These are phyloP conservation scores for Agraylea sexmaculata DNA, from an alignment of 1,140 invertebrate species.

Conservation along the genomic window DNA sequence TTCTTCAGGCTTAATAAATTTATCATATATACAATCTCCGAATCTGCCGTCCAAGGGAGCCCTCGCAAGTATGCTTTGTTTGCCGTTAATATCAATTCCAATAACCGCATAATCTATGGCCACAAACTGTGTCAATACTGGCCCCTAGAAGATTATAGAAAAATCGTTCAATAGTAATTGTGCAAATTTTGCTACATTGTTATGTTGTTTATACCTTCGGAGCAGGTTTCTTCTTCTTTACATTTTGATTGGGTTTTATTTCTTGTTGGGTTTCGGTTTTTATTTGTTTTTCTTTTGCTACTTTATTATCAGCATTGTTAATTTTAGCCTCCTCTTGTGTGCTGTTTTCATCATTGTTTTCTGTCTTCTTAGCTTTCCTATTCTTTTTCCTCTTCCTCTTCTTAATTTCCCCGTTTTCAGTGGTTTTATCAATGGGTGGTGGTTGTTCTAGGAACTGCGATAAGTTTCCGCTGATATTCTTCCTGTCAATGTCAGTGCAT, in stretches of 20 bases:
- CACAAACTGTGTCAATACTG: conserved; percentile 50
- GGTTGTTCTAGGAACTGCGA: conserved; percentile 29
- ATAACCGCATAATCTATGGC: conserved; percentile 97
- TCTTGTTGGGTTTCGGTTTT: background rate
- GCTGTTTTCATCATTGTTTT: conserved; percentile 15
- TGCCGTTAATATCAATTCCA: conserved; percentile 63
- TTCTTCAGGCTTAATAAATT: conserved; percentile 73
- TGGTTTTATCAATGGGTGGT: conserved; percentile 26
- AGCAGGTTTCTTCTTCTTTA: background rate
- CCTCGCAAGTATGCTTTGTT: conserved; percentile 70
- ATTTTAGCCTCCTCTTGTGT: conserved; percentile 17
- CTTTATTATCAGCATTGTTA: conserved; percentile 17
- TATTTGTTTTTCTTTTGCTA: conserved; percentile 8
- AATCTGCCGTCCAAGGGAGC: conserved; percentile 83
- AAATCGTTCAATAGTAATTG: no score
- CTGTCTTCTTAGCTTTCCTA: no score
- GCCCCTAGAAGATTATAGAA: no score
- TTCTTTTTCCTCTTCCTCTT: no score
- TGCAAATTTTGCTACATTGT: no score
- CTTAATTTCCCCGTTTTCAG: conserved; percentile 21
- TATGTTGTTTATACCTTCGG: no score
- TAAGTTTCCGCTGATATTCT: conserved; percentile 33
- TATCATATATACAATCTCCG: conserved; percentile 79
- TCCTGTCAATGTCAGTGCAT: conserved; percentile 10
- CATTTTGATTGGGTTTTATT: background rate